phyloP scores from a whole-genome alignment of 2,113 vertebrate species.

The Campylorhamphus procurvoides region DNA sequence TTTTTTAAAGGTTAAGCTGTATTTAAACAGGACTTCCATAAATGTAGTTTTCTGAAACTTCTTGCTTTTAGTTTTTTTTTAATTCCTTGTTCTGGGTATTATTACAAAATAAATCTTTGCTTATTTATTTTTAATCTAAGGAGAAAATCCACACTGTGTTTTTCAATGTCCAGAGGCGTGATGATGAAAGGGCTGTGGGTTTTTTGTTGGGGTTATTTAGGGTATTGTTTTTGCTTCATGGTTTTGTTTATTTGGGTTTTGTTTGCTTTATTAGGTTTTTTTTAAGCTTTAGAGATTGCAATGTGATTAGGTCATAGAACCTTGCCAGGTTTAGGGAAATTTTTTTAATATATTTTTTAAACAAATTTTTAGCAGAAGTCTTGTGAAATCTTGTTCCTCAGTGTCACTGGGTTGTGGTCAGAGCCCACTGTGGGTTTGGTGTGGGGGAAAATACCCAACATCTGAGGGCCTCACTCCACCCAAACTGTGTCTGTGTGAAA shows the following conservation, averaged over 20 bases:
- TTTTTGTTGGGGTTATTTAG: background rate
- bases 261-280: background rate
- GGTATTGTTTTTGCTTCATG: background rate
- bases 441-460: background rate
- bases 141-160: background rate
- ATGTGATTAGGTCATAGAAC: background rate
- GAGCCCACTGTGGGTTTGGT: background rate
- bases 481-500: background rate
- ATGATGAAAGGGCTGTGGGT: background rate
- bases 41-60: background rate
- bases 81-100: background rate
- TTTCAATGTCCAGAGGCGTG: background rate
- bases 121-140: background rate
- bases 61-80: background rate
- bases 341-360: background rate
- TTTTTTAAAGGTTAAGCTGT: conserved; percentile 18
- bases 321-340: background rate
- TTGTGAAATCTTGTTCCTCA: background rate
- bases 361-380: background rate
- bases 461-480: background rate
- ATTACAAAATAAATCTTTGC: background rate
- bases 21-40: background rate
- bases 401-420: background rate
- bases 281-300: background rate
- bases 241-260: background rate